Evolutionary conservation across 2,113 vertebrate genomes (phyloP), one percentile per base, ranked within the genome.

Genomic region (Hemichromis elongatus): DNA sequence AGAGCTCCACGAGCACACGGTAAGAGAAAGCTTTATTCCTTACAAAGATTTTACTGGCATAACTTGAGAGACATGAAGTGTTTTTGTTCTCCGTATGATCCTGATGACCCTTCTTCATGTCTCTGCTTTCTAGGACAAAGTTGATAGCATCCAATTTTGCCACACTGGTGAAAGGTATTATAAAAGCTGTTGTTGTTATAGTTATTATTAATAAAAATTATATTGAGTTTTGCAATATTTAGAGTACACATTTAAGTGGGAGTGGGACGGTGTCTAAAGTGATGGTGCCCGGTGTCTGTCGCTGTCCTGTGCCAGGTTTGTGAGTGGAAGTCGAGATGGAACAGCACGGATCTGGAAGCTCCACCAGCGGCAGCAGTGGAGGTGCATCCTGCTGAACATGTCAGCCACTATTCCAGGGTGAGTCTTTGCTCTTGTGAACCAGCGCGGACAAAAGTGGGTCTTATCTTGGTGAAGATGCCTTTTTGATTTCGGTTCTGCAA

Each of bases 101-200:
- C 10, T 63, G 11, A 9, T 50, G 9, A 57, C 68, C 9, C 35
- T 37, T 79, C 4, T 33, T n/a, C 53, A 13, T 73, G 0, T 50
- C 18, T 89, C 21, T 47, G 8, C 1, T 42, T 77, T 94, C 24
- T 70, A 99, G 99, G 98, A 99, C 92, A 99, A 99, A 96, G 98
- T 99, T 79, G 99, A 99, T 93, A 99, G 98, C 92, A 99, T 99
- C 90, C 98, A 99, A 33, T 99, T 99, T 93, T 98, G 97, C 92
- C 98, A 99, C 92, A 95, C 90, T 35, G 96, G 97, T 86, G 97
- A 99, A 91, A 97, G 99, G 99, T 99, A 93, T 37, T 10, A 26
- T 40, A 18, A 10, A 61, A 57, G 53, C 5, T 16, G 52, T 3
- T 6, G 12, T 61, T 13, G 47, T 4, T 75, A 28, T 68, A n/a